Conservation (phyloP, 1,140 invertebrate species). For the Ceratoteleas bidentatus region DNA sequence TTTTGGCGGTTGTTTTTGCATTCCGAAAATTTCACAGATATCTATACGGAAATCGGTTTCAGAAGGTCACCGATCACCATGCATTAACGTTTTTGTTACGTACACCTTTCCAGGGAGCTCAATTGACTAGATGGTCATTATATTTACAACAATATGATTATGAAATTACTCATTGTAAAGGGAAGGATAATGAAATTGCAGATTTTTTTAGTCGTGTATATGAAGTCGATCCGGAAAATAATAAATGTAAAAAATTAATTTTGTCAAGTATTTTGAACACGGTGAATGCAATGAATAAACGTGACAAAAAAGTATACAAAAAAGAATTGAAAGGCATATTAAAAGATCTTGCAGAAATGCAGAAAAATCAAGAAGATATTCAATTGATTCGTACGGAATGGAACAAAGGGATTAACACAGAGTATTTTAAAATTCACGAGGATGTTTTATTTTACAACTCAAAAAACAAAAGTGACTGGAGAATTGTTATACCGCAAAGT, state of each 20-base stretch:
- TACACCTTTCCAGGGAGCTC: constrained; percentile 1
- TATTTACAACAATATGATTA: constrained; percentile 8
- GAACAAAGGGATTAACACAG: too few species aligned
- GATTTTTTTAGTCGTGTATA: neutral
- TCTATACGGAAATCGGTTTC: neutral
- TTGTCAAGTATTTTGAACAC: neutral
- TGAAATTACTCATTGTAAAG: constrained; percentile 11
- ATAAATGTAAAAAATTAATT: neutral
- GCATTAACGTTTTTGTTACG: constrained; percentile 1
- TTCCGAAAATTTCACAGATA: constrained; percentile 4
- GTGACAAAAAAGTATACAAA: neutral
- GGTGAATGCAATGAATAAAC: neutral
- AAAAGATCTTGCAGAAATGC: neutral
- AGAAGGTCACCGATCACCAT: neutral
- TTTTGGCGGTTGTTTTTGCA: neutral
- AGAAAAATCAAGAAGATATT: too few species aligned
- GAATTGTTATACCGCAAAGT: neutral
- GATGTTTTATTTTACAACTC: neutral
- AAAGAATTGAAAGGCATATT: neutral
- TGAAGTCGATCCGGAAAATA: neutral
- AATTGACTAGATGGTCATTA: constrained; percentile 7
- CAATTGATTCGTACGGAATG: too few species aligned
- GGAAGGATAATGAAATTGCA: constrained; percentile 8
- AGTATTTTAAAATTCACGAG: neutral
- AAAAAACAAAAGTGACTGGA: neutral